Evolutionary conservation across 2,888 invertebrate species (phyloP).

Genomic region (Hyppa rectilinea): DNA sequence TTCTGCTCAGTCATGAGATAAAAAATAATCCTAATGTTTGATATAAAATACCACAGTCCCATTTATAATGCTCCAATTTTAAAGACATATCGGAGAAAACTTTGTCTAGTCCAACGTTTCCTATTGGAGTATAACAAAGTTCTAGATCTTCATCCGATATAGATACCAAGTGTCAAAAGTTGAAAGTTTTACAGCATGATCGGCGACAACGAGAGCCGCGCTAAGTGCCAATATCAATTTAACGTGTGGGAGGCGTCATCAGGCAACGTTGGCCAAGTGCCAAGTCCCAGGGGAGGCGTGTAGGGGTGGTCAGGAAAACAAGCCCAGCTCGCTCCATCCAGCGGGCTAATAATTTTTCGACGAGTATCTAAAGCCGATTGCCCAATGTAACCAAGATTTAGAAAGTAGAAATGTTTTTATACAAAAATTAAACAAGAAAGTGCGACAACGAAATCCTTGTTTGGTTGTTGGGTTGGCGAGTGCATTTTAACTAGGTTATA

Average conservation of each 20-base stretch:
- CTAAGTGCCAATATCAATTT: conserved; percentile 87
- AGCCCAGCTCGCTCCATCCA: conserved; percentile 72
- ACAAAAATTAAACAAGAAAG: conserved; percentile 44
- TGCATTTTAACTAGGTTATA: conserved; percentile 56
- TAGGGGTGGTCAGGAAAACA: conserved; percentile 74
- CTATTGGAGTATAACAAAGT: conserved; percentile 24
- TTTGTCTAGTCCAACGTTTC: conserved; percentile 18
- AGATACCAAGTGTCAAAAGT: conserved; percentile 64
- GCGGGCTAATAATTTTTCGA: conserved; percentile 67
- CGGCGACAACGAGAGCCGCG: conserved; percentile 73
- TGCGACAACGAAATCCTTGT: conserved; percentile 40
- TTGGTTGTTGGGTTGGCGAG: conserved; percentile 28
- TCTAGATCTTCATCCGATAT: conserved; percentile 42
- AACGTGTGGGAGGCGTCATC: conserved; percentile 83
- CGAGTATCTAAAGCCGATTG: conserved; percentile 63
- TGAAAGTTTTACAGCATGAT: conserved; percentile 73
- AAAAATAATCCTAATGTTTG: not conserved
- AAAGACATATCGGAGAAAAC: conserved; percentile 25
- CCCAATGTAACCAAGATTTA: conserved; percentile 37
- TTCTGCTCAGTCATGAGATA: not conserved
- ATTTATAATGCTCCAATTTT: not conserved
- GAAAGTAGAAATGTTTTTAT: conserved; percentile 34
- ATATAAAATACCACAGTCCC: not conserved
- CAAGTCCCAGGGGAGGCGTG: conserved; percentile 77
- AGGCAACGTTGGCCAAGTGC: conserved; percentile 76